These are phyloP conservation scores for Arothron firmamentum DNA, from an alignment of 2,113 vertebrate species.

Conservation along the genomic window DNA sequence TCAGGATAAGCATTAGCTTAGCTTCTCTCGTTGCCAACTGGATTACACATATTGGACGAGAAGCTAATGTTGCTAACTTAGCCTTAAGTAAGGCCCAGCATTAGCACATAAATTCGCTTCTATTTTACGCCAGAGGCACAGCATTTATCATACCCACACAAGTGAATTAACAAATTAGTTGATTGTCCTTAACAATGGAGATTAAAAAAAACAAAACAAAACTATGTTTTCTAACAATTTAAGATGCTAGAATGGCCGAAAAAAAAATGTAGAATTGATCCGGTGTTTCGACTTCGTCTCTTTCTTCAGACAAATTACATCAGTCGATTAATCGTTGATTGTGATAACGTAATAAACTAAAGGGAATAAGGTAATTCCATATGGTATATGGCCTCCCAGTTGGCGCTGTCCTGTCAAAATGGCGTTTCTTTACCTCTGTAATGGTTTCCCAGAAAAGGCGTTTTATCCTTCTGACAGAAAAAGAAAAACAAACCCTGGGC, in stretches of 20 bases:
- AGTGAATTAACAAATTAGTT: slow-evolving; percentile 15
- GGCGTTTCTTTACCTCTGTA: slow-evolving; percentile 80
- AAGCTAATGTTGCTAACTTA: slow-evolving; percentile 46
- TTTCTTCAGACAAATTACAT: slow-evolving; percentile 30
- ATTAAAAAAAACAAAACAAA: slow-evolving; percentile 6
- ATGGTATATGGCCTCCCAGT: slow-evolving; percentile 72
- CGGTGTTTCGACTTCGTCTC: slow-evolving; percentile 33
- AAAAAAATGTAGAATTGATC: slow-evolving; percentile 33
- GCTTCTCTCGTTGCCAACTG: slow-evolving; percentile 6
- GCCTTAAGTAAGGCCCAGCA: slow-evolving; percentile 18
- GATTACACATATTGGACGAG: slow-evolving; percentile 13
- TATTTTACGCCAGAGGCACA: background rate
- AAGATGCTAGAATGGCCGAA: slow-evolving; percentile 23
- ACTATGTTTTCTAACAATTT: slow-evolving; percentile 15
- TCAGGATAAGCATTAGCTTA: slow-evolving; percentile 36
- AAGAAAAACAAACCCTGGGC: slow-evolving; percentile 72
- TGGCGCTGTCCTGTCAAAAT: slow-evolving; percentile 77
- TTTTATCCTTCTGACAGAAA: slow-evolving; percentile 81
- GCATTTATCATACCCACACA: slow-evolving; percentile 3
- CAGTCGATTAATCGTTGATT: slow-evolving; percentile 47
- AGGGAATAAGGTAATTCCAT: slow-evolving; percentile 59
- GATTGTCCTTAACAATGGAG: background rate
- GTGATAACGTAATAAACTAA: slow-evolving; percentile 47
- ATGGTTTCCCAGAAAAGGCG: slow-evolving; percentile 80
- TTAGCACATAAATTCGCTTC: slow-evolving; percentile 2